Percentiles rank a stretch among this genome's conserved stretches.
Evolutionary conservation across 2,797 vertebrate genomes (phyloP).

Genomic region (Pangasius mekongensis): DNA sequence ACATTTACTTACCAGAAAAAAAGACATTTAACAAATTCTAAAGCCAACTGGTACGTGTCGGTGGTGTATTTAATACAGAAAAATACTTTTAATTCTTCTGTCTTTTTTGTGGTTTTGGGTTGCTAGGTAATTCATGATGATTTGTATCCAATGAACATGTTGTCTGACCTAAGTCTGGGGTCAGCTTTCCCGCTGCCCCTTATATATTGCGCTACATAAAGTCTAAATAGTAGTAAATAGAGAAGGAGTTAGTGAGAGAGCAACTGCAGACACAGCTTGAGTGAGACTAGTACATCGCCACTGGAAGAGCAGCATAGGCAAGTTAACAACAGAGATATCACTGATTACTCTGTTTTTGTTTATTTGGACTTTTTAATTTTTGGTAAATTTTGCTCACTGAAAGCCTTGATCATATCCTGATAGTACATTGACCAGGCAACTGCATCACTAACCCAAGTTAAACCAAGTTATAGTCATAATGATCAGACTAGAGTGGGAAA

Average conservation of each 20-base stretch:
- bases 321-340: background rate
- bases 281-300: background rate
- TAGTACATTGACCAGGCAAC: background rate
- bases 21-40: background rate
- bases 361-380: background rate
- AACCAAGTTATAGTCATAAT: background rate
- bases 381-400: background rate
- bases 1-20: background rate
- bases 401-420: background rate
- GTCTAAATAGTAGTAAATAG: background rate
- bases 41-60: background rate
- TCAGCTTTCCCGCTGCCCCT: background rate
- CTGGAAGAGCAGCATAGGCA: background rate
- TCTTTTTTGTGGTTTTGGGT: background rate
- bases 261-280: background rate
- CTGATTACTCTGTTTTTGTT: background rate
- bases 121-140: background rate
- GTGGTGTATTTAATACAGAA: background rate
- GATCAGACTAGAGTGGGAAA: no score
- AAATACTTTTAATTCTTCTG: background rate
- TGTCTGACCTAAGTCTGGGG: background rate
- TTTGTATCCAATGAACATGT: no score
- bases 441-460: background rate
- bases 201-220: background rate
- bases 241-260: no score